Evolutionary conservation across 2,797 vertebrate species (phyloP).

Genomic region (Oryzias dopingdopingensis): DNA sequence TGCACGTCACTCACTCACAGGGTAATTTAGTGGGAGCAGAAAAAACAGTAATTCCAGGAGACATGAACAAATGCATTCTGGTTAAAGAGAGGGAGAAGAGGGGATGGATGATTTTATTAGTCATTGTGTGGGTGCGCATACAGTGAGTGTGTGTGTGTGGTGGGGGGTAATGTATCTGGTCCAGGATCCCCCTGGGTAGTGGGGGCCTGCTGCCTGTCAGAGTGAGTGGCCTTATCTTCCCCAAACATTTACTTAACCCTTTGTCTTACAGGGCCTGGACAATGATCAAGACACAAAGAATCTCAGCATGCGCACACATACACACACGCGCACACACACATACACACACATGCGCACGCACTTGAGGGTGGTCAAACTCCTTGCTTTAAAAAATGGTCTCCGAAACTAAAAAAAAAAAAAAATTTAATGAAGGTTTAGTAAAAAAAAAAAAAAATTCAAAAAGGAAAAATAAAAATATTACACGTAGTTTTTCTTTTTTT

Average conservation of each 20-base stretch:
- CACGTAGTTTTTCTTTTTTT: no score
- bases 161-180: slow-evolving; percentile 76
- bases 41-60: slow-evolving; percentile 12
- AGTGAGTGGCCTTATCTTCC: slow-evolving; percentile 83
- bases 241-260: slow-evolving; percentile 89
- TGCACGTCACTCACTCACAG: no score
- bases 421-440: no score
- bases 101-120: slow-evolving; percentile 1
- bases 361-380: no score
- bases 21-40: slow-evolving; percentile 12
- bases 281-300: slow-evolving; percentile 73
- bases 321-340: slow-evolving; percentile 10
- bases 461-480: no score
- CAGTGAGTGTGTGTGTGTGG: slow-evolving; percentile 29
- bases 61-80: not conserved
- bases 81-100: not conserved
- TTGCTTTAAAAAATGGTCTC: no score
- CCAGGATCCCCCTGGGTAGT: slow-evolving; percentile 74
- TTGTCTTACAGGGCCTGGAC: slow-evolving; percentile 83
- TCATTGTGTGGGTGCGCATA: slow-evolving; percentile 26
- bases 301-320: slow-evolving; percentile 46
- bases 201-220: slow-evolving; percentile 86
- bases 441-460: no score
- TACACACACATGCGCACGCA: no score
- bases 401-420: no score